Evolutionary conservation across 53 echinoderm and acorn worm species (phyloP).

Genomic region (Henricia sp.): DNA sequence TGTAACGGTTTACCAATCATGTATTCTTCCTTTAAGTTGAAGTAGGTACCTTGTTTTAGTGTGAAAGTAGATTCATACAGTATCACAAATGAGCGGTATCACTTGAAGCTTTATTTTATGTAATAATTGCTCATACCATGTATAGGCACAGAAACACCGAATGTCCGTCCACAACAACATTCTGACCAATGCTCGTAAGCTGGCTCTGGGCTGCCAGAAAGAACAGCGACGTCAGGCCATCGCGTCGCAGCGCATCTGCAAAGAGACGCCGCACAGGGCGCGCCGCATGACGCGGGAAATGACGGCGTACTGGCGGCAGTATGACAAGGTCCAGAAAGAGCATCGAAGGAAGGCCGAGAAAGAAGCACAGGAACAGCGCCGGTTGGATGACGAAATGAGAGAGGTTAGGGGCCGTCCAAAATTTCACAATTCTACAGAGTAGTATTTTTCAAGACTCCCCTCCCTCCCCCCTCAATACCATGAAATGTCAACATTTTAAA

Average conservation of each 20-base stretch:
- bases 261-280: slow-evolving; percentile 93
- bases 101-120: too few relatives aligned
- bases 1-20: too few relatives aligned
- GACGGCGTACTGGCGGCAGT: slow-evolving; percentile 98
- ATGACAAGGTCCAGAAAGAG: slow-evolving; percentile 97
- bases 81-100: too few relatives aligned
- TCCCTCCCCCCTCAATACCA: too few relatives aligned
- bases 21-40: too few relatives aligned
- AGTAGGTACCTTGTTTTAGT: too few relatives aligned
- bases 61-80: too few relatives aligned
- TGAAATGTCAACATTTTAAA: too few relatives aligned
- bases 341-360: slow-evolving; percentile 97
- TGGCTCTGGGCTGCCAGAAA: slow-evolving; percentile 97
- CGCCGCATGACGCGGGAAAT: slow-evolving; percentile 95
- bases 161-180: slow-evolving; percentile 93
- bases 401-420: slow-evolving; percentile 85
- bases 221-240: slow-evolving; percentile 92
- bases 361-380: slow-evolving; percentile 95
- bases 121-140: too few relatives aligned
- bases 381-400: slow-evolving; percentile 96
- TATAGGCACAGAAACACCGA: slow-evolving; percentile 93
- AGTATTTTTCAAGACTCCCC: too few relatives aligned
- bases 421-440: too few relatives aligned
- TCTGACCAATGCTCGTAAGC: slow-evolving; percentile 94
- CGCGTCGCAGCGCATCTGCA: slow-evolving; percentile 92